Conservation (phyloP, 2,797 vertebrate genomes). For the Lophius americanus region DNA sequence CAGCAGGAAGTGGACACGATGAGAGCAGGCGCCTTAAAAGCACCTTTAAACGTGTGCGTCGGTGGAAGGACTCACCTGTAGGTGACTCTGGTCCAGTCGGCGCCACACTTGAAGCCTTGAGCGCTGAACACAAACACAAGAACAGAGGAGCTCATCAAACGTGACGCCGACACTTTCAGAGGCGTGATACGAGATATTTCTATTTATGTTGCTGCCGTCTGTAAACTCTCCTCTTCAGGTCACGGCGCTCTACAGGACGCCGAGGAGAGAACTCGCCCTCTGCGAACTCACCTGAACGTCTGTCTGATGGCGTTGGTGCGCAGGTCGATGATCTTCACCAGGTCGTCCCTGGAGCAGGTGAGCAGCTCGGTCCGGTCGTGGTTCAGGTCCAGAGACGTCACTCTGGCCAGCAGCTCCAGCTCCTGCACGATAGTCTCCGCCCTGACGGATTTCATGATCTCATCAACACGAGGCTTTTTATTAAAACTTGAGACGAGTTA, state of each 20-base stretch:
- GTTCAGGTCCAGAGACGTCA: constrained; percentile 95
- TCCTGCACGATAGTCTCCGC: constrained; percentile 92
- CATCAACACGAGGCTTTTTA: too few species aligned
- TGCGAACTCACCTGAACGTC: constrained; percentile 84
- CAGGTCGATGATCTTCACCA: constrained; percentile 93
- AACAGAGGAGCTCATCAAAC: not conserved
- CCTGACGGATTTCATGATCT: constrained; percentile 63
- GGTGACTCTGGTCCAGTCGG: constrained; percentile 95
- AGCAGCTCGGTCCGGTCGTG: constrained; percentile 92
- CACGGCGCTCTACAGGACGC: too few species aligned
- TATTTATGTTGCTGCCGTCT: too few species aligned
- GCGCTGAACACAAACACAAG: constrained; percentile 77
- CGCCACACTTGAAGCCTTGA: constrained; percentile 95
- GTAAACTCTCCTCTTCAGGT: too few species aligned
- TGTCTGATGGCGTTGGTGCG: constrained; percentile 85
- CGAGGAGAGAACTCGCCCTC: too few species aligned
- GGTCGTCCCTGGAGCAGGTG: constrained; percentile 93
- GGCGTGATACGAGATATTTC: too few species aligned
- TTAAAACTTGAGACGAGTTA: too few species aligned
- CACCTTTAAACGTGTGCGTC: too few species aligned
- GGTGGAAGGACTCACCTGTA: constrained; percentile 86
- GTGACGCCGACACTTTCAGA: too few species aligned
- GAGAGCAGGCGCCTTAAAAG: too few species aligned
- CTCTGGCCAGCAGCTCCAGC: constrained; percentile 91
- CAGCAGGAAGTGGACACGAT: not conserved